phyloP scores from a whole-genome alignment of 2,113 vertebrate genomes.

The Perognathus longimembris region DNA sequence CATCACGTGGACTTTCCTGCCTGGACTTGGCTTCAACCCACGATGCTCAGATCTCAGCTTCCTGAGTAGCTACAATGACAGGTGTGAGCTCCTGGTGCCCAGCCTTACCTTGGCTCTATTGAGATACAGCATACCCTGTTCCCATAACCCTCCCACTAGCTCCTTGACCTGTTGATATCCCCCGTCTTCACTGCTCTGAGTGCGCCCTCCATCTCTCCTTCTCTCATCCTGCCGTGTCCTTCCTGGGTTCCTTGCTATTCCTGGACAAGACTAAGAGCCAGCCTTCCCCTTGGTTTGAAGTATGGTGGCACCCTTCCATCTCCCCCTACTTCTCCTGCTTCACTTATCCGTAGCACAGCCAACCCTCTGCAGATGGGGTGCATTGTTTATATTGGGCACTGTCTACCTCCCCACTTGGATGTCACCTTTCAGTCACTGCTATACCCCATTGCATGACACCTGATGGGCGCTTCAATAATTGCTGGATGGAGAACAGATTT shows the following conservation, averaged over 20 bases:
- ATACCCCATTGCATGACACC: too few species aligned
- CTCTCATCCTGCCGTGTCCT: neutral
- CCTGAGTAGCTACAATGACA: too few species aligned
- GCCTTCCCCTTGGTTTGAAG: neutral
- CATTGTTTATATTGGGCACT: neutral
- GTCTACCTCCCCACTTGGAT: neutral
- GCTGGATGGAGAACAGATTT: neutral
- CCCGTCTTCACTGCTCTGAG: neutral
- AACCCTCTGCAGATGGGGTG: neutral
- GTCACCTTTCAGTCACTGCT: neutral
- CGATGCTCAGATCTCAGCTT: too few species aligned
- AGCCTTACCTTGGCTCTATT: neutral
- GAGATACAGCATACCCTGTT: neutral
- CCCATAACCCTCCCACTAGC: neutral
- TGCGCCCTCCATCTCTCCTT: too few species aligned
- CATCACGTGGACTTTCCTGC: too few species aligned
- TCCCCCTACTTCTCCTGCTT: neutral
- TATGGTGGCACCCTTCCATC: too few species aligned
- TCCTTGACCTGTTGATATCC: neutral
- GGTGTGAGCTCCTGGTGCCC: too few species aligned
- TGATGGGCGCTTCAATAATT: neutral
- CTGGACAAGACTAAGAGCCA: neutral
- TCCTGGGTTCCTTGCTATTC: neutral
- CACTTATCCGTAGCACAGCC: neutral
- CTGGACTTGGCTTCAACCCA: too few species aligned